Base-by-base conservation (phyloP, 2,797 vertebrate species). In the Cebuella pygmaea region DNA sequence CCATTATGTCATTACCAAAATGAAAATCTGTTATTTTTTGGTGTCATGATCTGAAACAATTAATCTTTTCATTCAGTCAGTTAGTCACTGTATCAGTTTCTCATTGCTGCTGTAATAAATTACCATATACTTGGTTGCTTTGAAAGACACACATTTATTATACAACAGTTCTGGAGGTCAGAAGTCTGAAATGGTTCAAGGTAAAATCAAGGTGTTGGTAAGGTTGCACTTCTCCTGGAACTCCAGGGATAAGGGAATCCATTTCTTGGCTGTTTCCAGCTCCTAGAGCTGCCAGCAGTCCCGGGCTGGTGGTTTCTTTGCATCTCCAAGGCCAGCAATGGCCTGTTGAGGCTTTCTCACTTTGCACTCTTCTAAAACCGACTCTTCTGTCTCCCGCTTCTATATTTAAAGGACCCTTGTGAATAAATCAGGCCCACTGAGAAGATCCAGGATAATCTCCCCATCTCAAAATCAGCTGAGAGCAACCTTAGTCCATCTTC, bases 91-190 rank as follows among this genome's bases (percentile, higher is more conserved):
- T 59, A 80, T 67, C 88, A 36, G 24, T 88, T 81, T 96, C 41
- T 76, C 80, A 46, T 26, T 91, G 41, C 70, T 83, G n/a, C 50
- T 61, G 26, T 78, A 52, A 93, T 55, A 64, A 97, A 97, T 88
- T 61, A 85, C 26, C 84, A 84, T 3, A 27, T 22, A 74, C 30
- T 50, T 24, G 14, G 8, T 79, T 46, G 41, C n/a, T 95, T 90
- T 39, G 86, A 90, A 67, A 79, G 46, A 80, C 4, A 57, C 55
- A 72, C 17, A 72, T 83, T 46, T 92, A 93, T 82, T 89, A 61
- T 17, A 27, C n/a, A 67, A 61, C 20, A 30, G 76, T 76, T 72
- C 41, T 76, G 36, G 24, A 22, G 44, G 4, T 64, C 74, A 70
- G 44, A 96, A 70, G 22, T n/a, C 84, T 74, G 75, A 70, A 80